A percentile compares a stretch with the other conserved stretches of the same genome.
These are phyloP conservation scores for Ptyas mucosa DNA, from an alignment of 2,113 vertebrate genomes.

Conservation along the genomic window DNA sequence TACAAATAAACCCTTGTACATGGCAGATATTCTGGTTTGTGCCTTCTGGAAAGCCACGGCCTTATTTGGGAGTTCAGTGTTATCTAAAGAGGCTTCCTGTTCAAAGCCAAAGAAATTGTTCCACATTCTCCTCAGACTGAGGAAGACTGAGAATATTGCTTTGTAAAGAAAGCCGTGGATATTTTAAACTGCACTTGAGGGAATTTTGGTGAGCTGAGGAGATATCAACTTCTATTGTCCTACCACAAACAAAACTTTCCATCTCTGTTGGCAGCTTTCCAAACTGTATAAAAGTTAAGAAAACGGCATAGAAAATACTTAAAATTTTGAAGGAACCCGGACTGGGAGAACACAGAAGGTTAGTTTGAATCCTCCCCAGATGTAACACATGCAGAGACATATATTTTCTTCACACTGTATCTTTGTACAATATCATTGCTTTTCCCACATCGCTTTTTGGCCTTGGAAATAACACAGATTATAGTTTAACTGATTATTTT, in stretches of 20 bases:
- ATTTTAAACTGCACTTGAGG: not conserved
- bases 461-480: not conserved
- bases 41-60: not conserved
- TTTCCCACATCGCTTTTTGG: not conserved
- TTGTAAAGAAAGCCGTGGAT: slow-evolving; percentile 3
- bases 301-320: not conserved
- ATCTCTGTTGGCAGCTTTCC: not conserved
- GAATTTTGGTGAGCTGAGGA: not conserved
- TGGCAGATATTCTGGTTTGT: not conserved
- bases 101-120: slow-evolving; percentile 25
- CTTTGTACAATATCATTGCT: not conserved
- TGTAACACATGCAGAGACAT: not conserved
- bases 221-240: not conserved
- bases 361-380: not conserved
- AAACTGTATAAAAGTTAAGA: not conserved
- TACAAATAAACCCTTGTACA: slow-evolving; percentile 19
- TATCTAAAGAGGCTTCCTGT: not conserved
- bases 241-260: not conserved
- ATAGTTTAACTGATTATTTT: not conserved
- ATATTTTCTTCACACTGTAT: not conserved
- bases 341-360: not conserved
- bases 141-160: slow-evolving; percentile 20
- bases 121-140: slow-evolving; percentile 37
- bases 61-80: slow-evolving; percentile 18
- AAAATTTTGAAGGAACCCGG: not conserved